Evolutionary conservation across 2,113 vertebrate genomes (phyloP).

Genomic region (Nesoenas mayeri): DNA sequence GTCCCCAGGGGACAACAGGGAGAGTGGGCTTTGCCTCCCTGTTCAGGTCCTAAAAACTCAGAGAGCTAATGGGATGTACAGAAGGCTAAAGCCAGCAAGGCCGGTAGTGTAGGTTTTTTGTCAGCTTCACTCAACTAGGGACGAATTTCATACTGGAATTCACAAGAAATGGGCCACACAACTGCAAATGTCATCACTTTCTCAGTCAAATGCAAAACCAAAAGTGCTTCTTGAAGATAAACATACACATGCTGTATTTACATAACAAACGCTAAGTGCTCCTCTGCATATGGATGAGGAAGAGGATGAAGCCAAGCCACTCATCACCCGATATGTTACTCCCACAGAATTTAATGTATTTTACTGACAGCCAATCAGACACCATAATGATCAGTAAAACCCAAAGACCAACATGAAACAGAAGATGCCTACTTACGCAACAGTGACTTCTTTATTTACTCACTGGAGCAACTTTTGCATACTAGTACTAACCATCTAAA

Average conservation of each 20-base stretch:
- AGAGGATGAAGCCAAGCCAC: neutral
- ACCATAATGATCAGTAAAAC: neutral
- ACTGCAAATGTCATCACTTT: neutral
- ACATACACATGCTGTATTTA: neutral
- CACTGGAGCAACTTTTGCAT: neutral
- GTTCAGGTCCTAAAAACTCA: neutral
- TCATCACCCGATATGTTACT: neutral
- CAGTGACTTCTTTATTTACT: neutral
- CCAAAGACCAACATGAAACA: neutral
- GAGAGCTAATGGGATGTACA: slow-evolving; percentile 3
- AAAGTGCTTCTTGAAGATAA: neutral
- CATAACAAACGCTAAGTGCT: neutral
- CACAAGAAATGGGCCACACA: neutral
- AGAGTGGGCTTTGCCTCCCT: neutral
- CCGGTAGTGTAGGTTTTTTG: neutral
- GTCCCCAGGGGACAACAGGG: neutral
- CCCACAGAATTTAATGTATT: neutral
- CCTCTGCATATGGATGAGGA: neutral
- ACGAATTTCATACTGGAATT: neutral
- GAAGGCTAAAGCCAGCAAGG: neutral
- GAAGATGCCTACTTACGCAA: neutral
- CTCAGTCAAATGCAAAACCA: neutral
- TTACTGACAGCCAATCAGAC: neutral
- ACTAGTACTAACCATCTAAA: neutral
- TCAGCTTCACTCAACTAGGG: neutral